Evolutionary conservation across 2,888 invertebrate genomes (phyloP), one percentile per base, ranked within the genome.

Genomic region (Drosophila picticornis): DNA sequence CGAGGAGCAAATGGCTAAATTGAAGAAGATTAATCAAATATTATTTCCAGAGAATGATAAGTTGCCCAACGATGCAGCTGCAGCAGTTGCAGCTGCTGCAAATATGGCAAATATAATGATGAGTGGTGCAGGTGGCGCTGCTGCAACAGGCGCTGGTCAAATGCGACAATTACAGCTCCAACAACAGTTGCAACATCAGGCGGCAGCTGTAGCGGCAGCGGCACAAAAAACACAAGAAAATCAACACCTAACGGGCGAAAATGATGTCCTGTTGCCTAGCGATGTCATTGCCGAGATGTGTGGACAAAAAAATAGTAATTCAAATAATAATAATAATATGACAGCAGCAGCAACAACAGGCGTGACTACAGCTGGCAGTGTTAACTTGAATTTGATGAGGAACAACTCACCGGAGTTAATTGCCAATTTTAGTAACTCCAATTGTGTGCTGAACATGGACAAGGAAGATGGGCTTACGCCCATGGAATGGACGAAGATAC

Each of bases 401-500:
- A 84, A 72, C 25, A 46, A 25, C 51, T 87, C 90, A 25, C 72
- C 89, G 0, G 91, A 90, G 43, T 46, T 91, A 6, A 59, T 88
- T 19, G 67, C 60, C 6, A 34, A 74, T 0, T 89, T 87, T 62
- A 72, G 65, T 9, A 87, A 75, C 22, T 31, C 78, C 9, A 82
- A 57, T 46, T 80, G 85, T 38, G 72, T 75, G 9, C 60, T 75
- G 64, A 40, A 27, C 52, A 46, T 46, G 2, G 72, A 74, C 6
- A 66, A 53, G 25, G 88, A 84, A 34, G 52, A 72, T 79, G 59
- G 83, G 43, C 93, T 95, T 78, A 95, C 95, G 7, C 96, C 96
- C 93, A 95, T 97, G 93, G 98, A 98, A 92, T 98, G 98, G 98
- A 96, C 97, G 88, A 97, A 98, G 93, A 93, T 98, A 82, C 98